Evolutionary conservation across 2,888 invertebrate species (phyloP), one percentile per base, ranked within the genome.

Genomic region (Pardosa pseudoannulata): DNA sequence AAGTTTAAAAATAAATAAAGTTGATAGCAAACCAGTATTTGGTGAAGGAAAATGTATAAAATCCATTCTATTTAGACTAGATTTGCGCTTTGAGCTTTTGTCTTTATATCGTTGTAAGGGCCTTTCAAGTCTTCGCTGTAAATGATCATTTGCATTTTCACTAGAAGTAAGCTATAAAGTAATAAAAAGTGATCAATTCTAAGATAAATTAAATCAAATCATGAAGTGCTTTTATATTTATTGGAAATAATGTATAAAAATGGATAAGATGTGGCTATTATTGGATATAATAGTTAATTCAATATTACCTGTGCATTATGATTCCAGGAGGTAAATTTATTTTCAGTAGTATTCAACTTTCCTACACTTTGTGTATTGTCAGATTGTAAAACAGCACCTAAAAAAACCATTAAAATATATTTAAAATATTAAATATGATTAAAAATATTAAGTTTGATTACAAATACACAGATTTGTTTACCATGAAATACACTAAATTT

Each of bases 41-140:
- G 74, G 13, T 31, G 56, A 5, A 62, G 83, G 39, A 62, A 67
- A 78, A 27, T 85, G 65, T 9, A 85, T 65, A 62, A 85, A 85
- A 78, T 85, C 83, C 93, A 85, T 85, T 89, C 93, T 93, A 92
- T 94, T 95, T 90, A 94, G 92, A 92, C 94, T 94, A 89, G 94
- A 94, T 92, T 94, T 94, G 88, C 94, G 93, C 91, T 94, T 94
- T 89, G 93, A 93, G n/a, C n/a, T n/a, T 91, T 94, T 94, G 92
- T 95, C 95, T 89, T 93, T 93, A 5, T n/a, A 46, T 19, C 41
- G 76, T 16, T 56, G 56, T 36, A 62, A 73, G n/a, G n/a, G n/a
- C n/a, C n/a, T n/a, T 32, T 23, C 67, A 36, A 2, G n/a, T 32
- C 28, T 71, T 23, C 32, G 29, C 23, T 19, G 29, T 6, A 67